Conservation (phyloP, 1,140 invertebrate species). For the Zaprionus inermis region DNA sequence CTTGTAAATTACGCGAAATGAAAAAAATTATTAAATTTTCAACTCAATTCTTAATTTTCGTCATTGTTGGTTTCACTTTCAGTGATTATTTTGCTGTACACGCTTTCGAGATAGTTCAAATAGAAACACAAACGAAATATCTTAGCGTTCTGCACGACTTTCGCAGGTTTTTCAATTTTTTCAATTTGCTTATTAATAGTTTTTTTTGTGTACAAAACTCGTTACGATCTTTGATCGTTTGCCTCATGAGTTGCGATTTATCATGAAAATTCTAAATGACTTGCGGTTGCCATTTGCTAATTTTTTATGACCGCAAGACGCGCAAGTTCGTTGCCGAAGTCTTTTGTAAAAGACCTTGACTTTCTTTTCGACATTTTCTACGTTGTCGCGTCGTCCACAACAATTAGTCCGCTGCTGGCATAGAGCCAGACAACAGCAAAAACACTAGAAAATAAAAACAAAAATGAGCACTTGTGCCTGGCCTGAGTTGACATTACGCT, state of each 20-base stretch:
- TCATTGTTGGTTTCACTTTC: neutral
- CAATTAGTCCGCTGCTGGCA: constrained; percentile 55
- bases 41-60: constrained; percentile 1
- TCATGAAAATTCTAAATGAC: constrained; percentile 77
- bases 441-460: constrained; percentile 1
- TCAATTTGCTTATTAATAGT: constrained; percentile 73
- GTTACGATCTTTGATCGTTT: constrained; percentile 43
- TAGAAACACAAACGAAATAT: neutral
- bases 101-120: neutral
- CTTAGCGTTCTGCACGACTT: constrained; percentile 4
- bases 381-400: constrained; percentile 30
- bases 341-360: constrained; percentile 70
- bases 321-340: constrained; percentile 57
- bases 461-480: constrained; percentile 34
- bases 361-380: constrained; percentile 72
- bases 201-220: constrained; percentile 51
- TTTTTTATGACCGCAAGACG: constrained; percentile 57
- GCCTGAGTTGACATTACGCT: constrained; percentile 57
- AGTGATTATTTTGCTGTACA: neutral
- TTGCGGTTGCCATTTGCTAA: constrained; percentile 62
- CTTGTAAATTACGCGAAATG: constrained; percentile 3
- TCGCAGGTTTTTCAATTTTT: constrained; percentile 43
- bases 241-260: constrained; percentile 65
- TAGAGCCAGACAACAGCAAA: constrained; percentile 45
- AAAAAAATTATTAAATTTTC: neutral